Evolutionary conservation across 2,113 vertebrate species (phyloP).

Genomic region (Terrapene triunguis): DNA sequence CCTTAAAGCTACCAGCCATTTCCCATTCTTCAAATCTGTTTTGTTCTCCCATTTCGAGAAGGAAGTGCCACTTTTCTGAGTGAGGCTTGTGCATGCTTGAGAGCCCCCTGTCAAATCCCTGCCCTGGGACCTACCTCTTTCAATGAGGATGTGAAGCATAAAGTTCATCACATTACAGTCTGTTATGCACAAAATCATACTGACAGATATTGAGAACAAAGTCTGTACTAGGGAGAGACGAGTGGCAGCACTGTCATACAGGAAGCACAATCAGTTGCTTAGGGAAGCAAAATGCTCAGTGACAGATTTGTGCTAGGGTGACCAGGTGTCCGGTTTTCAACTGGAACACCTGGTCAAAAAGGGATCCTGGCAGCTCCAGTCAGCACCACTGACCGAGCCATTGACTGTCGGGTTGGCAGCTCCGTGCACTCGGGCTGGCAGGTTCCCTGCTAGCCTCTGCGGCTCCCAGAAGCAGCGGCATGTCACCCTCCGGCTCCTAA

Average conservation of each 20-base stretch:
- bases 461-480: too few relatives aligned
- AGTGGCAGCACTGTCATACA: background rate
- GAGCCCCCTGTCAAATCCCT: background rate
- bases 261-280: background rate
- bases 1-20: background rate
- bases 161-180: conserved; percentile 60
- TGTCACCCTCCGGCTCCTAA: too few relatives aligned
- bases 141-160: conserved; percentile 32
- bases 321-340: too few relatives aligned
- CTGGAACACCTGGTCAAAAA: too few relatives aligned
- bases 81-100: background rate
- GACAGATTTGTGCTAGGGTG: background rate
- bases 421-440: too few relatives aligned
- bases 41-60: conserved; percentile 32
- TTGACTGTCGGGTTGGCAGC: too few relatives aligned
- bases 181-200: background rate
- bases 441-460: too few relatives aligned
- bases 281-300: background rate
- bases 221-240: background rate
- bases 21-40: conserved; percentile 36
- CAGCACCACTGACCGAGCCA: too few relatives aligned
- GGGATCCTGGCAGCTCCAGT: too few relatives aligned
- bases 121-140: background rate
- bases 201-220: conserved; percentile 31
- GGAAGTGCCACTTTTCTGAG: conserved; percentile 28